Evolutionary conservation across 2,888 invertebrate genomes (phyloP).

Genomic region (Caenorhabditis macrosperma): DNA sequence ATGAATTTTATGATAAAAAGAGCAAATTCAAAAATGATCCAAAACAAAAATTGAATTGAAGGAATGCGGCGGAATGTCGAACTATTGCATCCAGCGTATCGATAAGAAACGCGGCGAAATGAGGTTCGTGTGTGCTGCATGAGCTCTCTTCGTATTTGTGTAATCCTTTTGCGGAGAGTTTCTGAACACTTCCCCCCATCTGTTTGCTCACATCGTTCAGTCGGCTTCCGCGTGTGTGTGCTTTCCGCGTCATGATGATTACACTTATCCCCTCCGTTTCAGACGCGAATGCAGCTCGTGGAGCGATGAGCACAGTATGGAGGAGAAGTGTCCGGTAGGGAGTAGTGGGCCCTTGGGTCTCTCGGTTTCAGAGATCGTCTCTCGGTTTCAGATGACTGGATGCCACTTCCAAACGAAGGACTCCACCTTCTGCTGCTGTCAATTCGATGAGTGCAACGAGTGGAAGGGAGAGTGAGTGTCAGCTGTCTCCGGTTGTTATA

Average conservation of each 20-base stretch:
- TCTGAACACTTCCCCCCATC: too few species aligned
- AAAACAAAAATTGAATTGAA: slow-evolving; percentile 23
- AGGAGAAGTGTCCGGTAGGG: slow-evolving; percentile 68
- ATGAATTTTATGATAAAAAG: background rate
- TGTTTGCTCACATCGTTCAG: slow-evolving; percentile 51
- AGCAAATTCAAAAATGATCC: too few species aligned
- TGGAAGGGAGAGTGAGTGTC: slow-evolving; percentile 68
- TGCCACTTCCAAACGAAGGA: slow-evolving; percentile 65
- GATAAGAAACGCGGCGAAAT: slow-evolving; percentile 62
- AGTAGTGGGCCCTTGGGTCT: background rate
- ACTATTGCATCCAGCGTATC: slow-evolving; percentile 66
- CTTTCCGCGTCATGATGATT: slow-evolving; percentile 4
- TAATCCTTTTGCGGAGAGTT: slow-evolving; percentile 39
- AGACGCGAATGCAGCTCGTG: slow-evolving; percentile 65
- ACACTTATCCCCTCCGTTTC: background rate
- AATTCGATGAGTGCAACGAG: slow-evolving; percentile 68
- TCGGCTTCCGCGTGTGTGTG: slow-evolving; percentile 5
- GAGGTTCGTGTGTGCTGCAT: slow-evolving; percentile 38
- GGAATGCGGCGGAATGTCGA: slow-evolving; percentile 67
- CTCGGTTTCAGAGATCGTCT: too few species aligned
- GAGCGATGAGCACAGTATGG: slow-evolving; percentile 69
- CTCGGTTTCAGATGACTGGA: slow-evolving; percentile 59
- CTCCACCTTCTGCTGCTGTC: slow-evolving; percentile 65
- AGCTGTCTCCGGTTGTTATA: too few species aligned
- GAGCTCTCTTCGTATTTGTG: slow-evolving; percentile 33